Evolutionary conservation across 2,113 vertebrate genomes (phyloP).

Genomic region (Elephantulus edwardii): DNA sequence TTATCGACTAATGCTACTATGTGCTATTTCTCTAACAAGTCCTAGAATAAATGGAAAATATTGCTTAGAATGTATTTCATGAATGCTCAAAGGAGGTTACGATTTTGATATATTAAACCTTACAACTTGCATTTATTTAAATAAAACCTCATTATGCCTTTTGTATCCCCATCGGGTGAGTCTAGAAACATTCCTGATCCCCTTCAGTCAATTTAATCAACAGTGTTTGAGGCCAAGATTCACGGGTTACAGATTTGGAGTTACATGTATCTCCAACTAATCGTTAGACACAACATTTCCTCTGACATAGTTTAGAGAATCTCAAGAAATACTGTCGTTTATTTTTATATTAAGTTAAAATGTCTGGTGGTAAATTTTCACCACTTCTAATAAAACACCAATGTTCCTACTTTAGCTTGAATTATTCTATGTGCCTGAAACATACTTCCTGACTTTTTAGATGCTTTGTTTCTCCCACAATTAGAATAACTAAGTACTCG

Average conservation of each 20-base stretch:
- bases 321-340: slow-evolving; percentile 38
- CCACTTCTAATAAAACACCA: slow-evolving; percentile 47
- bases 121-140: not conserved
- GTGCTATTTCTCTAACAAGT: not conserved
- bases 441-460: slow-evolving; percentile 80
- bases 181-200: not conserved
- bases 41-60: not conserved
- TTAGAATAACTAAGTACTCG: slow-evolving; percentile 85
- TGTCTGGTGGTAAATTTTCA: slow-evolving; percentile 37
- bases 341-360: slow-evolving; percentile 56
- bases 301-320: slow-evolving; percentile 53
- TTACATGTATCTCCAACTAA: not conserved
- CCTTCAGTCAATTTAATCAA: slow-evolving; percentile 40
- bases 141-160: not conserved
- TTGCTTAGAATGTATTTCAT: not conserved
- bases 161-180: not conserved
- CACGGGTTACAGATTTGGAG: not conserved
- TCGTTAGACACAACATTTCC: slow-evolving; percentile 9
- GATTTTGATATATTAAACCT: not conserved
- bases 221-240: not conserved
- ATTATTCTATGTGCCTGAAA: slow-evolving; percentile 72
- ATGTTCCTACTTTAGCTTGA: slow-evolving; percentile 35
- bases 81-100: not conserved
- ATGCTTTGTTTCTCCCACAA: slow-evolving; percentile 79
- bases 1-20: not conserved